Evolutionary conservation across 2,888 invertebrate genomes (phyloP).

Genomic region (Drosophila greeni): DNA sequence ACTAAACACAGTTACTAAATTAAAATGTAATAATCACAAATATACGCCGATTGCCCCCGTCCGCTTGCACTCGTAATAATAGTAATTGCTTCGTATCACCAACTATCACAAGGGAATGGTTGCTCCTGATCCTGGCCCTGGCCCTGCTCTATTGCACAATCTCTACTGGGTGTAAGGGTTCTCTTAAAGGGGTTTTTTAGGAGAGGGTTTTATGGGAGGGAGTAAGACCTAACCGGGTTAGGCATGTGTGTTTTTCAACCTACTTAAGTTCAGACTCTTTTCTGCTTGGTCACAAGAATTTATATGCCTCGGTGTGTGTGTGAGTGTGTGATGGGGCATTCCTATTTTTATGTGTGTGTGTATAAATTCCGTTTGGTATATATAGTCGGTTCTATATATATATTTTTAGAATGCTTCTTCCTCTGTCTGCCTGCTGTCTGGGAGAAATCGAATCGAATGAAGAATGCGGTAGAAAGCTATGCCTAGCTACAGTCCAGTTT

Average conservation of each 20-base stretch:
- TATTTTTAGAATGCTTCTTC: slow-evolving; percentile 9
- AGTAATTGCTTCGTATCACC: slow-evolving; percentile 71
- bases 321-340: slow-evolving; percentile 21
- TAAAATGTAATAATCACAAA: slow-evolving; percentile 53
- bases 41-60: slow-evolving; percentile 25
- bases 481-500: slow-evolving; percentile 40
- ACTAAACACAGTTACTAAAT: slow-evolving; percentile 48
- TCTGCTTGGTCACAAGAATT: slow-evolving; percentile 69
- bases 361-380: slow-evolving; percentile 43
- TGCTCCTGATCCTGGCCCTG: not conserved
- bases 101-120: slow-evolving; percentile 61
- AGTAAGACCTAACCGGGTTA: no score
- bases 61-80: slow-evolving; percentile 40
- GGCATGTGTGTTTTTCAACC: slow-evolving; percentile 54
- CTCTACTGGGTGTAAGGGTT: slow-evolving; percentile 8
- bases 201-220: slow-evolving; percentile 7
- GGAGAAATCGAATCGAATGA: slow-evolving; percentile 44
- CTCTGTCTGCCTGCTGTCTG: slow-evolving; percentile 19
- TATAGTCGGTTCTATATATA: slow-evolving; percentile 27
- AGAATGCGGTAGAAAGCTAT: slow-evolving; percentile 40
- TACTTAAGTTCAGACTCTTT: slow-evolving; percentile 69
- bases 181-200: not conserved
- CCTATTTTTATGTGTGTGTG: slow-evolving; percentile 32
- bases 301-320: slow-evolving; percentile 36
- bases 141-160: slow-evolving; percentile 17